Percentiles rank a stretch among this genome's conserved stretches.
phyloP scores from a whole-genome alignment of 2,888 invertebrate genomes.

The Slavum lentiscoides region DNA sequence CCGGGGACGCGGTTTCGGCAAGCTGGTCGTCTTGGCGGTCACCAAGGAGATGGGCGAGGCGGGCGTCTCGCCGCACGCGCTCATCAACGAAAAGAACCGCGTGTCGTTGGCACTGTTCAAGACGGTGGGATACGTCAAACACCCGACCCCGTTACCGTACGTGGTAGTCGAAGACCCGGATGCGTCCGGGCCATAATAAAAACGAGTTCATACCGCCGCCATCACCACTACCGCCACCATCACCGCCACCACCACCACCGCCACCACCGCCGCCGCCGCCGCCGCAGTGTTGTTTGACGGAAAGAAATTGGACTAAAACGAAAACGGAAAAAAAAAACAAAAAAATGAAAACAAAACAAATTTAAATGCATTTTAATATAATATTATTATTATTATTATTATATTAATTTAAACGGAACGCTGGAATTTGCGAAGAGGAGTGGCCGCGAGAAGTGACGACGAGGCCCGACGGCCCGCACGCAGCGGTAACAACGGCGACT shows the following conservation, averaged over 20 bases:
- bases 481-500: too few relatives aligned
- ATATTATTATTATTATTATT: too few relatives aligned
- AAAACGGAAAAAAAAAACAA: neutral
- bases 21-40: constrained; percentile 17
- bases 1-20: constrained; percentile 33
- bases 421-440: neutral
- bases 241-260: too few relatives aligned
- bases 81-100: constrained; percentile 26
- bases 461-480: neutral
- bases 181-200: constrained; percentile 29
- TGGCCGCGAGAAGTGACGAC: neutral
- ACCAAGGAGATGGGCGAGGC: constrained; percentile 33
- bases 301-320: constrained; percentile 16
- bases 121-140: constrained; percentile 15
- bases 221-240: too few relatives aligned
- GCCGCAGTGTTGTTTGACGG: neutral
- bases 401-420: neutral
- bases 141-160: constrained; percentile 18
- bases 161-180: constrained; percentile 27
- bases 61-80: constrained; percentile 35
- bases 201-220: neutral
- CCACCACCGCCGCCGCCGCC: neutral
- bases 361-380: neutral
- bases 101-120: constrained; percentile 36
- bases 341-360: too few relatives aligned